Evolutionary conservation across 2,113 vertebrate genomes (phyloP), one percentile per base, ranked within the genome.

Genomic region (Podarcis raffonei): DNA sequence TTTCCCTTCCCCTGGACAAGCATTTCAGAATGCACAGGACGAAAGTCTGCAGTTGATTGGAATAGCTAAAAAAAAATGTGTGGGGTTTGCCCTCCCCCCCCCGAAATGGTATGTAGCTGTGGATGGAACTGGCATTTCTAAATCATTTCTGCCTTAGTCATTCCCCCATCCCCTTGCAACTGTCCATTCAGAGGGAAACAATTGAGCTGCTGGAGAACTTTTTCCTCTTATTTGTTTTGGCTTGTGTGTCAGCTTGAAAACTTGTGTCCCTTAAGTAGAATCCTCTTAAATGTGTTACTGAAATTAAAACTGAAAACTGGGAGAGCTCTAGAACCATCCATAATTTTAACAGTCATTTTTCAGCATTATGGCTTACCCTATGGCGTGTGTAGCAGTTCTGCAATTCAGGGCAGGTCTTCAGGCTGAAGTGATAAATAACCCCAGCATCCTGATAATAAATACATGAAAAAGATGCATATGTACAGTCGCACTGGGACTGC

Each of bases 371-470:
- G 85, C n/a, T 72, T 66, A 3, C 65, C 68, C 76, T 59, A 69
- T 53, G 4, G 27, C n/a, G 5, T 82, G 13, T 4, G 0, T 69
- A 75, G 37, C 37, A 9, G 9, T 20, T 37, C 32, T 69, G n/a
- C 53, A 37, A 5, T 3, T 25, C 0, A 2, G 62, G 12, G 25
- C 30, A 80, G 68, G 57, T 72, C 71, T 81, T 89, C 59, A 66
- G 12, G 62, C 86, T 48, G 66, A 69, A 72, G 77, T 85, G 83
- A 85, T 53, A 85, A 84, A 80, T 89, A 74, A 89, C 76, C 74
- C 48, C 27, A 83, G 57, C 7, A 27, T 30, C 37, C 37, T 77
- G 39, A 77, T 81, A 85, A 66, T 81, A 85, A 81, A 81, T 81
- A 80, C 4, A 48, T 75, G 71, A 23, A 84, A 32, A 85, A 8